These are phyloP conservation scores for Cyrtodaria siliqua DNA, from an alignment of 2,888 invertebrate species.

Conservation along the genomic window DNA sequence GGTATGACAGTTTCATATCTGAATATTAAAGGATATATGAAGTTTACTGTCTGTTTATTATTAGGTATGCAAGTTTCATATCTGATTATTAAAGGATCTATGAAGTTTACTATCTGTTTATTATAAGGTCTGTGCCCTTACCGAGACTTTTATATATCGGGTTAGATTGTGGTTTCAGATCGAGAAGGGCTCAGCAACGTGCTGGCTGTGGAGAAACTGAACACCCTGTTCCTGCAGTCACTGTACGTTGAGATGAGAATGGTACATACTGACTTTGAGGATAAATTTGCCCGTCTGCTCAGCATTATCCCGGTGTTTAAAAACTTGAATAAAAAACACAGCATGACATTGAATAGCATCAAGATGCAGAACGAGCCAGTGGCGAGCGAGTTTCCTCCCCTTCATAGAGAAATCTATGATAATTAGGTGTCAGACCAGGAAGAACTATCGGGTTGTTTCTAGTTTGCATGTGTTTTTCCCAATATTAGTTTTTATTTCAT, in stretches of 20 bases:
- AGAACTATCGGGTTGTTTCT: too few species aligned
- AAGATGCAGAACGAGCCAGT: constrained; percentile 79
- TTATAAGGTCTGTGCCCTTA: too few species aligned
- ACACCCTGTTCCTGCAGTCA: constrained; percentile 82
- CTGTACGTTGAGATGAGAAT: constrained; percentile 78
- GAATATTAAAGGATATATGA: too few species aligned
- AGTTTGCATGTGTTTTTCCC: too few species aligned
- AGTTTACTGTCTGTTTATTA: too few species aligned
- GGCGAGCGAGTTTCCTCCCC: constrained; percentile 74
- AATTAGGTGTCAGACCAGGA: constrained; percentile 30
- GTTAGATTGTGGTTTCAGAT: constrained; percentile 76
- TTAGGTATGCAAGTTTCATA: too few species aligned
- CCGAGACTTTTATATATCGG: too few species aligned
- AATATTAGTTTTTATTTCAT: too few species aligned
- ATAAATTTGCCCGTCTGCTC: constrained; percentile 72
- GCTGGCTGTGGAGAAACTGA: constrained; percentile 79
- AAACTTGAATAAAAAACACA: constrained; percentile 81
- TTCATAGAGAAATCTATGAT: constrained; percentile 83
- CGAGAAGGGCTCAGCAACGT: constrained; percentile 76
- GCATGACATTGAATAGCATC: constrained; percentile 81
- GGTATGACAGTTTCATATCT: too few species aligned
- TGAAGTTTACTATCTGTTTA: too few species aligned
- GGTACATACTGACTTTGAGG: constrained; percentile 76
- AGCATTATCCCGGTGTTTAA: constrained; percentile 76
- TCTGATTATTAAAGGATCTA: too few species aligned